phyloP scores from a whole-genome alignment of 2,797 vertebrate genomes.

The Harpagifer antarcticus region DNA sequence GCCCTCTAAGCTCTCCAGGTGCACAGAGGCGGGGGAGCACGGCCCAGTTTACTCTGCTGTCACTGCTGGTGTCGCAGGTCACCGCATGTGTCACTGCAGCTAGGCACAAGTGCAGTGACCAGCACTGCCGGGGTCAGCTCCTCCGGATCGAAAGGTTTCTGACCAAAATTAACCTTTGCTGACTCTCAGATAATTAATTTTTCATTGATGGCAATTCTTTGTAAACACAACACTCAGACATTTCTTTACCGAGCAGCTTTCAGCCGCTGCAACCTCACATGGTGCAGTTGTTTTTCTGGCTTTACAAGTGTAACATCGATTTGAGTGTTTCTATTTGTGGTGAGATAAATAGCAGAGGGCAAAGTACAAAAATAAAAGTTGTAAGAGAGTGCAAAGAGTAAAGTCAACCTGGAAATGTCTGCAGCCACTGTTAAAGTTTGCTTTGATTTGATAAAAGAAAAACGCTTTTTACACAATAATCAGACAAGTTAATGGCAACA shows the following conservation, averaged over 20 bases:
- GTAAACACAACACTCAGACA: conserved; percentile 67
- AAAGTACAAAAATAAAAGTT: conserved; percentile 1
- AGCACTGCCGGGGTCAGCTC: conserved; percentile 88
- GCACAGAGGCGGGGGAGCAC: conserved; percentile 83
- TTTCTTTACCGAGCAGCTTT: conserved; percentile 44
- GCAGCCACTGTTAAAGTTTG: background rate
- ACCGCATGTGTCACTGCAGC: conserved; percentile 85
- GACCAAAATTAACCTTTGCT: conserved; percentile 94
- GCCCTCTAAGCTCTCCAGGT: conserved; percentile 81
- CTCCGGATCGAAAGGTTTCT: conserved; percentile 93
- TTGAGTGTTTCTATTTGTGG: background rate
- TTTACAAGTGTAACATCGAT: background rate
- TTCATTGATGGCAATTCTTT: conserved; percentile 89
- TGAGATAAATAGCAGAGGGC: conserved; percentile 11
- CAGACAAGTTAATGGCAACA: conserved; percentile 4
- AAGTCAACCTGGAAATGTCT: conserved; percentile 2
- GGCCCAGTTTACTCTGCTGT: conserved; percentile 88
- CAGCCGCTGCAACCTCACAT: conserved; percentile 26
- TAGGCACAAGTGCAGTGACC: conserved; percentile 86
- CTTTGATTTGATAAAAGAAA: background rate
- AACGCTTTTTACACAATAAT: conserved; percentile 25
- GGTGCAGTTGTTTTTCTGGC: conserved; percentile 13
- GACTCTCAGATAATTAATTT: conserved; percentile 96
- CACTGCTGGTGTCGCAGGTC: conserved; percentile 94
- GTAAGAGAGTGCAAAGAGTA: background rate